Evolutionary conservation across 2,888 invertebrate species (phyloP), one percentile per base, ranked within the genome.

Genomic region (Eutolmus rufibarbis): DNA sequence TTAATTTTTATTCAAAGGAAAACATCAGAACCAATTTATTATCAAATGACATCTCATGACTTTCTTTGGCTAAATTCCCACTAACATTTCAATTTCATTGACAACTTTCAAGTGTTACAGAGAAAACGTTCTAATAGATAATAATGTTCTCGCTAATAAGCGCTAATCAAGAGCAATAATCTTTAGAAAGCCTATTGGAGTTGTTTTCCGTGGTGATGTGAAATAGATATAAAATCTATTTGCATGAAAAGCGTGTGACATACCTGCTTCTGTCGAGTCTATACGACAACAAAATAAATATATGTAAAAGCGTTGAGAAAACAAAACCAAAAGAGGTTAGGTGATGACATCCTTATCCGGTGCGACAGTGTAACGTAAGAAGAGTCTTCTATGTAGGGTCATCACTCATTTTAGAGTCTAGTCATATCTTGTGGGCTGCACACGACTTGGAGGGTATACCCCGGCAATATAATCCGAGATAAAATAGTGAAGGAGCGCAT

Each of bases 241-340:
- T 79, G 51, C 79, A 79, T 46, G 28, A 51, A 31, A 51, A 31
- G 31, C 56, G 51, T 34, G 31, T 79, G 79, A 79, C 51, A 34
- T 76, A 34, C 37, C 28, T 37, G 37, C 76, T 37, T 76, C 37
- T 37, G 76, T 76, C 28, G 23, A 12, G 66, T 66, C 66, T 19
- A 19, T 19, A 19, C 28, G 28, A 23, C 12, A 51, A 7, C 14
- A 51, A n/a, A n/a, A 51, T 78, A 28, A 28, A 28, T 28, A 74
- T 14, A 74, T 28, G 46, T 43, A 19, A 51, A 79, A 31, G 34
- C 57, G 74, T 79, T 87, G 66, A 87, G 81, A 88, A 74, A 86
- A 88, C 74, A 87, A 88, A 86, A 86, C 57, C 77, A 78, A 86
- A 88, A 84, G 87, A 88, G 86, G 87, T 88, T 88, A 88, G 81